phyloP scores from a whole-genome alignment of 2,888 invertebrate genomes.

The Ashinkailepas kermadecensis region DNA sequence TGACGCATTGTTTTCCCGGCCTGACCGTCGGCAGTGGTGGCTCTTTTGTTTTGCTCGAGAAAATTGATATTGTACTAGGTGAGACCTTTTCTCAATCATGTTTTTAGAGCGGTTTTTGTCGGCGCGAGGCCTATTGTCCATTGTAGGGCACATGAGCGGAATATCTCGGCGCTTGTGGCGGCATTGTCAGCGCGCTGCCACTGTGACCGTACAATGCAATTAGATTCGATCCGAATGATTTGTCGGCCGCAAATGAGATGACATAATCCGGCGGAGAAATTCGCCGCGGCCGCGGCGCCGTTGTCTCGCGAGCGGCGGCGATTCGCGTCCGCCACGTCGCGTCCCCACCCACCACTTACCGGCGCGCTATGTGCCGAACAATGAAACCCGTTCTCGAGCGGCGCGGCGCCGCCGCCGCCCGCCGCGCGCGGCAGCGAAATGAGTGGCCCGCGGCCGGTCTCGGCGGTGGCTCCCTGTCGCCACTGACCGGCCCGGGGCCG shows the following conservation, averaged over 20 bases:
- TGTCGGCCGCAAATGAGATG: not conserved
- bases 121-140: not conserved
- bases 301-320: too few relatives aligned
- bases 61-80: slow-evolving; percentile 15
- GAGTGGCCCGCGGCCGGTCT: not conserved
- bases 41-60: slow-evolving; percentile 12
- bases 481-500: slow-evolving; percentile 27
- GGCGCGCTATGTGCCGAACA: too few relatives aligned
- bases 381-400: too few relatives aligned
- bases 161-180: not conserved
- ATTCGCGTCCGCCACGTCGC: too few relatives aligned
- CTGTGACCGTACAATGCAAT: not conserved
- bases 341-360: too few relatives aligned
- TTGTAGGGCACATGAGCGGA: not conserved
- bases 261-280: not conserved
- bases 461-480: not conserved
- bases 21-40: not conserved
- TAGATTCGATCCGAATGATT: not conserved
- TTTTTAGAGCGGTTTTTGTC: slow-evolving; percentile 15
- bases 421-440: too few relatives aligned
- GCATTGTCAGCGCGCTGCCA: too few relatives aligned
- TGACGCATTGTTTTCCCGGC: not conserved
- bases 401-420: too few relatives aligned
- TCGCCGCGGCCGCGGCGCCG: too few relatives aligned
- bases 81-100: slow-evolving; percentile 19